These are phyloP conservation scores for Acanthococcus lagerstroemiae DNA, from an alignment of 2,888 invertebrate species.

Conservation along the genomic window DNA sequence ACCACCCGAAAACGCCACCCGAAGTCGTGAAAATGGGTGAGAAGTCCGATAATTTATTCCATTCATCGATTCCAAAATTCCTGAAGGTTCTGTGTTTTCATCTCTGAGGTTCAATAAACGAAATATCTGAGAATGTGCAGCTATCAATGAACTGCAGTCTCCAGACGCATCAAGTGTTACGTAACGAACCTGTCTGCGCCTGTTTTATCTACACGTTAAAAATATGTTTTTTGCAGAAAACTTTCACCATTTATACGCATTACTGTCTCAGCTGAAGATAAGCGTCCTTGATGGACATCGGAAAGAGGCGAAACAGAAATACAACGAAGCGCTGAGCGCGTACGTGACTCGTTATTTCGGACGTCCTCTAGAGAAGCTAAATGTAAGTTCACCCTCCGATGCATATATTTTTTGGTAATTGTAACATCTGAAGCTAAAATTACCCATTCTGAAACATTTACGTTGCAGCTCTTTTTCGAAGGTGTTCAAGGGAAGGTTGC, in stretches of 20 bases:
- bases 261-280: constrained; percentile 80
- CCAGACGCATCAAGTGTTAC: too few species aligned
- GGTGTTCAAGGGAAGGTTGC: constrained; percentile 88
- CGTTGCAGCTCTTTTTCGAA: constrained; percentile 80
- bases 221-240: constrained; percentile 79
- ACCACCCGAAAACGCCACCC: constrained; percentile 83
- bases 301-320: constrained; percentile 81
- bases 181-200: too few species aligned
- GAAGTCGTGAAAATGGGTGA: constrained; percentile 77
- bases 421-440: too few species aligned
- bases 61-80: too few species aligned
- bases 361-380: constrained; percentile 78
- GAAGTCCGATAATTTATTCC: constrained; percentile 1
- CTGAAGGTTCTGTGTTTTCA: too few species aligned
- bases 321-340: constrained; percentile 75
- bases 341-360: constrained; percentile 95
- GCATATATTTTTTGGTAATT: neutral
- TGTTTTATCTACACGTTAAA: too few species aligned
- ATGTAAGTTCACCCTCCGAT: constrained; percentile 57
- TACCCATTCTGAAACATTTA: neutral
- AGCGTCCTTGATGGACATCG: constrained; percentile 73
- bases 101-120: too few species aligned
- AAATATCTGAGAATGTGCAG: too few species aligned
- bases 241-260: constrained; percentile 83
- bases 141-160: too few species aligned